Conservation (phyloP, 1,140 invertebrate genomes). For the Heterodera schachtii region DNA sequence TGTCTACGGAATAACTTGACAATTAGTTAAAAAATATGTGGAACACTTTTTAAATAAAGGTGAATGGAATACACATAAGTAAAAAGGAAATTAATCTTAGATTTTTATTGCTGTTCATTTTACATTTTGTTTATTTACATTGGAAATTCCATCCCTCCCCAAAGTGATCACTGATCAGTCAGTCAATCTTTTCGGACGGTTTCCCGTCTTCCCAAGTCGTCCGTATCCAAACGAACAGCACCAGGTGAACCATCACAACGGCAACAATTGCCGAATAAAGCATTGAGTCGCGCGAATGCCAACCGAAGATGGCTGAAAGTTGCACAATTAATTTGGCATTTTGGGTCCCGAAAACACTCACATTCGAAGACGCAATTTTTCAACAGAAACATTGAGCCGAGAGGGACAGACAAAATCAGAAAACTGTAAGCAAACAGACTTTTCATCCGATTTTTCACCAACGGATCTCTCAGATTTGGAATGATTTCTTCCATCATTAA, state of each 20-base stretch:
- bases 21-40: too few species aligned
- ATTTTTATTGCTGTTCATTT: too few species aligned
- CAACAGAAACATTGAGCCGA: conserved; percentile 53
- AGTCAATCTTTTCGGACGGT: conserved; percentile 29
- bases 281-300: conserved; percentile 47
- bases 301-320: conserved; percentile 45
- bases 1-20: too few species aligned
- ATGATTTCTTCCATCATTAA: conserved; percentile 33
- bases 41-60: too few species aligned
- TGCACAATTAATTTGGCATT: neutral
- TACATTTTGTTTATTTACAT: too few species aligned
- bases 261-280: conserved; percentile 45
- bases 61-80: too few species aligned
- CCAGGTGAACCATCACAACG: conserved; percentile 50
- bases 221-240: conserved; percentile 46
- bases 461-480: conserved; percentile 37
- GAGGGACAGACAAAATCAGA: conserved; percentile 41
- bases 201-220: conserved; percentile 39
- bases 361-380: conserved; percentile 48
- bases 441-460: conserved; percentile 41
- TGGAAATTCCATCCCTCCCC: neutral
- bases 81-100: too few species aligned
- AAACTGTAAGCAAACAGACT: conserved; percentile 47
- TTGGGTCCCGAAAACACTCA: neutral
- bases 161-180: neutral